These are phyloP conservation scores for Eurytoma californica DNA, from an alignment of 2,888 invertebrate genomes.

Conservation along the genomic window DNA sequence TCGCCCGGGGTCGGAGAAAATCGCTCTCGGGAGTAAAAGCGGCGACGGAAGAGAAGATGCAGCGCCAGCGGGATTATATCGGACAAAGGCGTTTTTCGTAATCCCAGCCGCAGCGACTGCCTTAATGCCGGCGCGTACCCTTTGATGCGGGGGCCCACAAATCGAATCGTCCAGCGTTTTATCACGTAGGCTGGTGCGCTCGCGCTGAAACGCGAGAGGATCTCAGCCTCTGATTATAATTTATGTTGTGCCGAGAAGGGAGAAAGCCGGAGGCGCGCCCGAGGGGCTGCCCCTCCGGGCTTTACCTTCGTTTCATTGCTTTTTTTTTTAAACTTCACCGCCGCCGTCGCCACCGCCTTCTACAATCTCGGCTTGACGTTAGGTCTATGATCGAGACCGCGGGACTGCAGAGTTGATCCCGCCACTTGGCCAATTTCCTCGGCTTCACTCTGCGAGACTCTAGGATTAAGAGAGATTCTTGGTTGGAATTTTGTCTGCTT, in stretches of 20 bases:
- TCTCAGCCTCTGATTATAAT: constrained; percentile 69
- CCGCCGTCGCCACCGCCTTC: background rate
- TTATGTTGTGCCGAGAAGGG: constrained; percentile 60
- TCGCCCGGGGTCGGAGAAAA: too few species aligned
- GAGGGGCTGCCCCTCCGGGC: background rate
- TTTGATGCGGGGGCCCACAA: constrained; percentile 73
- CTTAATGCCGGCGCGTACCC: constrained; percentile 52
- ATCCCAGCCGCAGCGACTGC: constrained; percentile 61
- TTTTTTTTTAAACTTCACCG: background rate
- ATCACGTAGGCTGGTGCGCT: constrained; percentile 65
- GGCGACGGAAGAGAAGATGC: constrained; percentile 18
- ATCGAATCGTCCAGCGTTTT: constrained; percentile 72
- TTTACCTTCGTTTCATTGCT: background rate
- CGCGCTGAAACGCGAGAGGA: constrained; percentile 39
- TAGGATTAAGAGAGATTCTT: too few species aligned
- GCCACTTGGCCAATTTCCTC: background rate
- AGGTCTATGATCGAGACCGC: background rate
- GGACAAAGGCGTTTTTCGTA: constrained; percentile 57
- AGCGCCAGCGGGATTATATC: constrained; percentile 32
- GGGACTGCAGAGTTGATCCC: background rate
- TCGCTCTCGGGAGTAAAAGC: background rate
- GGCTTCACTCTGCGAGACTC: background rate
- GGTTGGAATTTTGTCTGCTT: too few species aligned
- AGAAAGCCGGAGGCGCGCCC: background rate
- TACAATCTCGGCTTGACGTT: background rate